These are phyloP conservation scores for Tipula lateralis DNA, from an alignment of 2,888 invertebrate genomes.

Conservation along the genomic window DNA sequence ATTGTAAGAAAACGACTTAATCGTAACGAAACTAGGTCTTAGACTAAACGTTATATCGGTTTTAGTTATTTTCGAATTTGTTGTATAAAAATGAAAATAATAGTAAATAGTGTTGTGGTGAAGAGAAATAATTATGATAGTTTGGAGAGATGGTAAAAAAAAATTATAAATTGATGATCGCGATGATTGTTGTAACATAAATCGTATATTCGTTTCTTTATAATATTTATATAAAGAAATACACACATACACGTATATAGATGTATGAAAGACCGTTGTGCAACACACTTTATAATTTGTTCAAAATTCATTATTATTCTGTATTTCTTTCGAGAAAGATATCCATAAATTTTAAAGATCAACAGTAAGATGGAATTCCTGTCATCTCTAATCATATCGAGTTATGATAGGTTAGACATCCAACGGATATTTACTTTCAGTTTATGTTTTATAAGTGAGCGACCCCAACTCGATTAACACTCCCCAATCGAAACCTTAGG, in stretches of 20 bases:
- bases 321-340: background rate
- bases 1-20: background rate
- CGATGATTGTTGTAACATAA: background rate
- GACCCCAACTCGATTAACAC: too few relatives aligned
- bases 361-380: background rate
- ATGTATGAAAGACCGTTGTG: slow-evolving; percentile 28
- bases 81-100: slow-evolving; percentile 19
- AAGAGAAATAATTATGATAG: slow-evolving; percentile 20
- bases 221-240: background rate
- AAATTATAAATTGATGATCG: slow-evolving; percentile 27
- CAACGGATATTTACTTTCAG: background rate
- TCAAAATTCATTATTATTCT: background rate
- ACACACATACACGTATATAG: background rate
- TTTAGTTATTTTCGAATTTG: background rate
- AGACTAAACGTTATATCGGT: background rate
- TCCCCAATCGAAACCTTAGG: too few relatives aligned
- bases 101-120: slow-evolving; percentile 12
- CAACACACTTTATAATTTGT: slow-evolving; percentile 20
- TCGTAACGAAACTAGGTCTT: slow-evolving; percentile 24
- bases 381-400: too few relatives aligned
- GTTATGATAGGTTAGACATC: too few relatives aligned
- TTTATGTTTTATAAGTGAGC: too few relatives aligned
- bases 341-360: background rate
- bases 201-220: slow-evolving; percentile 1
- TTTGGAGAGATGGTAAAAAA: slow-evolving; percentile 26